Conservation (phyloP, 1,140 invertebrate genomes). For the Ruditapes philippinarum region DNA sequence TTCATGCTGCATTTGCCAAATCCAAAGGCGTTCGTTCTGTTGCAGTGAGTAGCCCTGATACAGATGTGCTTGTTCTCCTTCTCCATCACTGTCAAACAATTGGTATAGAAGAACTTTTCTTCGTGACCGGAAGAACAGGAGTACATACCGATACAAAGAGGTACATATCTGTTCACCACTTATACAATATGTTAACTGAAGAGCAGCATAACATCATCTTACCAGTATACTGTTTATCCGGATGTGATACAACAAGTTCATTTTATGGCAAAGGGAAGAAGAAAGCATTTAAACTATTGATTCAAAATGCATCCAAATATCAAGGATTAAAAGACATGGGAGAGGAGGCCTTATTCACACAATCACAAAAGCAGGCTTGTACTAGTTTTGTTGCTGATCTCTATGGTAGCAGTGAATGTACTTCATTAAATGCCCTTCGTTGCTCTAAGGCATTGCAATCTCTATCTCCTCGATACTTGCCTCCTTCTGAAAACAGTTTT, state of each 20-base stretch:
- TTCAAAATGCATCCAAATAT: background rate
- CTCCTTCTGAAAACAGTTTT: constrained; percentile 16
- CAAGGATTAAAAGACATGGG: background rate
- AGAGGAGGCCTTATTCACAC: background rate
- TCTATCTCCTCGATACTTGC: background rate
- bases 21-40: background rate
- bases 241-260: constrained; percentile 29
- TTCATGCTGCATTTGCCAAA: background rate
- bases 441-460: background rate
- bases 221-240: constrained; percentile 21
- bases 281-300: constrained; percentile 22
- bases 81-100: constrained; percentile 5
- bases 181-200: background rate
- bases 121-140: background rate
- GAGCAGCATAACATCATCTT: constrained; percentile 21
- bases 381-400: background rate
- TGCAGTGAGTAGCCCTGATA: background rate
- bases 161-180: constrained; percentile 17
- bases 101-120: background rate
- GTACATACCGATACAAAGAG: background rate
- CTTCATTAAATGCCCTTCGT: background rate
- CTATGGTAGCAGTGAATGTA: background rate
- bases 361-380: background rate
- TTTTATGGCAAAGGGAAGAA: constrained; percentile 39
- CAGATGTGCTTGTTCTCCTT: constrained; percentile 36